phyloP scores from a whole-genome alignment of 2,888 invertebrate genomes.

The Stramonita haemastoma region DNA sequence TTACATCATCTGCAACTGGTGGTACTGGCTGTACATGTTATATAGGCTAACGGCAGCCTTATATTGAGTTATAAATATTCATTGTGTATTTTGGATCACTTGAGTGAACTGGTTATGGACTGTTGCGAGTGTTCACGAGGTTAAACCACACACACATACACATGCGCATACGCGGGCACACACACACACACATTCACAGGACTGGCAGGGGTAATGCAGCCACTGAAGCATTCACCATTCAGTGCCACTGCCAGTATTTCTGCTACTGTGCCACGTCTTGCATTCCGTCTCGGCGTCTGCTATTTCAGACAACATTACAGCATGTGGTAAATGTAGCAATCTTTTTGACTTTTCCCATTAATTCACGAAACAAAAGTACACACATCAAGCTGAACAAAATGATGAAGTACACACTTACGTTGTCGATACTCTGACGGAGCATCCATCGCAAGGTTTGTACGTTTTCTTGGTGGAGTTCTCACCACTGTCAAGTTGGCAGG shows the following conservation, averaged over 20 bases:
- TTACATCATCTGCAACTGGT: no score
- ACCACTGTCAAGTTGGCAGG: slow-evolving; percentile 32
- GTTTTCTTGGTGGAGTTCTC: neutral
- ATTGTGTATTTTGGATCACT: no score
- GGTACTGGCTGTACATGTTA: no score
- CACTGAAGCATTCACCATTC: neutral
- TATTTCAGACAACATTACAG: neutral
- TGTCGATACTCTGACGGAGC: slow-evolving; percentile 62
- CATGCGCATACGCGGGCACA: neutral
- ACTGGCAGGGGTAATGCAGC: neutral
- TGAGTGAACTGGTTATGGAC: no score
- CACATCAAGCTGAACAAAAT: neutral
- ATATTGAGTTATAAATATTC: no score
- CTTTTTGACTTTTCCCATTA: no score
- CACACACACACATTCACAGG: neutral
- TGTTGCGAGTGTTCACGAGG: no score
- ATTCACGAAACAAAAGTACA: neutral
- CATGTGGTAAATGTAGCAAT: neutral
- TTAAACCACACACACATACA: neutral
- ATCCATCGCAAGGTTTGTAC: slow-evolving; percentile 54
- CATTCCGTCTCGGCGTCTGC: slow-evolving; percentile 1
- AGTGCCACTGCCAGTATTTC: neutral
- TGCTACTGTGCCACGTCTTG: neutral
- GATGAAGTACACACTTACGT: slow-evolving; percentile 55
- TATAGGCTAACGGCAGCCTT: no score